Base-by-base conservation (phyloP, 2,888 invertebrate species). In the Ypsolopha scabrella region DNA sequence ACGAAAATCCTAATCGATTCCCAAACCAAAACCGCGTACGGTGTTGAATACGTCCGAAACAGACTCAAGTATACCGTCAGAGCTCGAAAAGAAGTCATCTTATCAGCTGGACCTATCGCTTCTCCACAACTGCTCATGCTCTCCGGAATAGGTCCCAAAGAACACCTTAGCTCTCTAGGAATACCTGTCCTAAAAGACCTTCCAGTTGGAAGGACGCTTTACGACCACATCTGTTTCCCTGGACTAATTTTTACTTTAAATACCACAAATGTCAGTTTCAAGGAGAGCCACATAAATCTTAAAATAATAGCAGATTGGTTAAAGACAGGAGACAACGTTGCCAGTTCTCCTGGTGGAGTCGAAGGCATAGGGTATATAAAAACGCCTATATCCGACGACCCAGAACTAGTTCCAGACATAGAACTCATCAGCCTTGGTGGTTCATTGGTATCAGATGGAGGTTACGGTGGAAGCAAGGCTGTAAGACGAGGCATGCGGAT, bases 121-220 rank as follows among this genome's bases (percentile, higher is more conserved):
- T 93, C 95, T 0, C 96, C 97, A 0, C 97, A 98, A 72, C 70
- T 98, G 2, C 87, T 98, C 8, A 94, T 97, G 94, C 73, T 98
- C 6, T 95, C 95, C 6, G 96, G 96, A 0, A 66, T 90, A 10
- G 90, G 90, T 2, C 89, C 89, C 0, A 75, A 63, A 53, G 67
- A 88, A 45, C 85, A 92, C 60, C 70, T 92, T 1, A 64, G 72
- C 13, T 74, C 83, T 3, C 68, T 88, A 0, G 83, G 83, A 0
- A 87, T 93, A 55, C 89, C 90, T 0, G 71, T 92, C 0, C 61
- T 92, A 3, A 76, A 89, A 56, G 87, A 91, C 58, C 75, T 93
- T 11, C 92, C 91, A 0, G 92, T 94, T 0, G 94, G 93, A 0
- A 72, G 87, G 60, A 89, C 87, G 11, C 64, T 92, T 48, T 91